Percentiles rank a stretch among this genome's conserved stretches.
These are phyloP conservation scores for Melitaea athalia DNA, from an alignment of 2,888 invertebrate species.

Conservation along the genomic window DNA sequence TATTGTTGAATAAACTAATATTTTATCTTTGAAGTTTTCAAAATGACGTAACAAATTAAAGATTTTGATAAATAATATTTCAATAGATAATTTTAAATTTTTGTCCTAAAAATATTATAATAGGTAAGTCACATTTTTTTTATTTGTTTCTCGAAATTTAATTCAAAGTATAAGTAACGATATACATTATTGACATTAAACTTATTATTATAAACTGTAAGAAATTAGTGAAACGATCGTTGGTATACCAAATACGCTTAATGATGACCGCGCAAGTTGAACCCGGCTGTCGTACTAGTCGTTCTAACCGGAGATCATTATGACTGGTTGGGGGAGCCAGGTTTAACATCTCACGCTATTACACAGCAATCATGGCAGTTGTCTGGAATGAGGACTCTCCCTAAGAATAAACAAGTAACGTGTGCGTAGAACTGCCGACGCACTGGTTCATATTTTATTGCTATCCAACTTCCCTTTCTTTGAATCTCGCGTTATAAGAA, in stretches of 20 bases:
- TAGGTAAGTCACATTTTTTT: too few species aligned
- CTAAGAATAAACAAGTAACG: constrained; percentile 81
- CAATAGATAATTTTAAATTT: too few species aligned
- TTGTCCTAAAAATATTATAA: too few species aligned
- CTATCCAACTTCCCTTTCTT: constrained; percentile 52
- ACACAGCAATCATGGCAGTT: constrained; percentile 79
- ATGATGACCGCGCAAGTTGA: constrained; percentile 54
- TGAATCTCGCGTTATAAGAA: constrained; percentile 48
- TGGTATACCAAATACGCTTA: constrained; percentile 60
- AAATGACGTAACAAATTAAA: too few species aligned
- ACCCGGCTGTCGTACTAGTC: constrained; percentile 45
- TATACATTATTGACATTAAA: background rate
- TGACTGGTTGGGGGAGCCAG: constrained; percentile 41
- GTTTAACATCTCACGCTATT: constrained; percentile 60
- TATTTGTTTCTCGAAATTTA: too few species aligned
- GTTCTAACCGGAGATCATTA: constrained; percentile 32
- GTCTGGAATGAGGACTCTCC: constrained; percentile 77
- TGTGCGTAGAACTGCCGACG: constrained; percentile 77
- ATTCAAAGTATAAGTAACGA: background rate
- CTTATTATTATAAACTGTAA: constrained; percentile 13
- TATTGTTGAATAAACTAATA: too few species aligned
- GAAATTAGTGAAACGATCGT: constrained; percentile 29
- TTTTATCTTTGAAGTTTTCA: too few species aligned
- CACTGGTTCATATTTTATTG: constrained; percentile 77
- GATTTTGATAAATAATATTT: too few species aligned